A percentile compares a stretch with the other conserved stretches of the same genome.
Evolutionary conservation across 2,113 vertebrate genomes (phyloP).

Genomic region (Gulo gulo): DNA sequence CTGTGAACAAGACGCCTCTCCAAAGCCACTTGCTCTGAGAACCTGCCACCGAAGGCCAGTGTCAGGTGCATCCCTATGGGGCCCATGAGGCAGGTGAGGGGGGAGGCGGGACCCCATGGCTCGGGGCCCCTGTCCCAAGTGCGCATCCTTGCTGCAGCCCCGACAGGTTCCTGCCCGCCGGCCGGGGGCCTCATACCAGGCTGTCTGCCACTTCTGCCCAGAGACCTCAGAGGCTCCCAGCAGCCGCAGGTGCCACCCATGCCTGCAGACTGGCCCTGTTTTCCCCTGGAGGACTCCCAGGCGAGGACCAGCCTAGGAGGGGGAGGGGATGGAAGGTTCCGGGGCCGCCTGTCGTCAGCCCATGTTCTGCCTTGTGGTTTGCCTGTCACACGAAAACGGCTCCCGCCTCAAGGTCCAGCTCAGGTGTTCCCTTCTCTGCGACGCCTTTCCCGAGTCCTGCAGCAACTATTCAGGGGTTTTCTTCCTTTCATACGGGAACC

Average conservation of each 20-base stretch:
- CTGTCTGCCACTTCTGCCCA: not conserved
- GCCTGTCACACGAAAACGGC: not conserved
- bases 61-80: not conserved
- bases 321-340: not conserved
- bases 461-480: not conserved
- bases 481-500: not conserved
- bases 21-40: not conserved
- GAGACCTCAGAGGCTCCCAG: not conserved
- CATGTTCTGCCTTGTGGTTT: not conserved
- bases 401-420: not conserved
- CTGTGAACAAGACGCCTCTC: accelerated
- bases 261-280: not conserved
- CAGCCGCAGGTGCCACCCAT: not conserved
- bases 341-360: too few relatives aligned
- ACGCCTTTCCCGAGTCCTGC: not conserved
- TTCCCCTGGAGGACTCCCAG: not conserved
- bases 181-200: not conserved
- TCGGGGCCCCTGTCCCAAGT: too few relatives aligned
- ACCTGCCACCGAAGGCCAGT: not conserved
- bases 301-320: not conserved
- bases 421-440: not conserved
- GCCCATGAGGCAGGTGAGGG: not conserved
- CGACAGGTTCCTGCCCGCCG: not conserved
- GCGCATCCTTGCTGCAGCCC: not conserved
- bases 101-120: too few relatives aligned